Evolutionary conservation across 2,888 invertebrate species (phyloP).

Genomic region (Polymixis lichenea): DNA sequence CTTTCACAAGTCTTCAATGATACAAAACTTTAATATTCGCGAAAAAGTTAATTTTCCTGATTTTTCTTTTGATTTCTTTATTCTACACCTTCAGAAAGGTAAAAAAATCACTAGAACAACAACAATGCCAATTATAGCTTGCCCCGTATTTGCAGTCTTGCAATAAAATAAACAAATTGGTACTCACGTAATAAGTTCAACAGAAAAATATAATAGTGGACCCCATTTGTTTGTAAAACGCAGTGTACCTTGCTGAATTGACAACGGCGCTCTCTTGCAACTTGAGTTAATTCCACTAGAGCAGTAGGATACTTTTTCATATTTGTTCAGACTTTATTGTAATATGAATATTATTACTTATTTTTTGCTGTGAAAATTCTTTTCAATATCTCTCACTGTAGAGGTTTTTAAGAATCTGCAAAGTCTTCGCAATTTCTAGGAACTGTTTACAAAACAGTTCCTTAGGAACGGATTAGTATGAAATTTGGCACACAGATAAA

Average conservation of each 20-base stretch:
- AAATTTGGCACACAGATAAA: too few species aligned
- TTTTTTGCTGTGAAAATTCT: background rate
- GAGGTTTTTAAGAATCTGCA: background rate
- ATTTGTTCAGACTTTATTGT: slow-evolving; percentile 3
- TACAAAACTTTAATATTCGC: background rate
- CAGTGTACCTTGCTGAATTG: slow-evolving; percentile 26
- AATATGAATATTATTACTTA: background rate
- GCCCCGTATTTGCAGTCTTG: background rate
- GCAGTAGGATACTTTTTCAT: background rate
- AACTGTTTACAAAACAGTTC: background rate
- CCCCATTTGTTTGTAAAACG: slow-evolving; percentile 33
- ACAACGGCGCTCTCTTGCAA: slow-evolving; percentile 10
- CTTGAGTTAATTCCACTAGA: slow-evolving; percentile 25
- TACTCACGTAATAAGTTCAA: slow-evolving; percentile 14
- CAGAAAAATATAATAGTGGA: slow-evolving; percentile 44
- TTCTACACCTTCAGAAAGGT: background rate
- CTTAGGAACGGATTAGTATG: too few species aligned
- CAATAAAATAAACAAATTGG: slow-evolving; percentile 51
- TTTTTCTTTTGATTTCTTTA: background rate
- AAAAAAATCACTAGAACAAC: background rate
- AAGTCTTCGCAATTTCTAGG: background rate
- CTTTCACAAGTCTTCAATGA: background rate
- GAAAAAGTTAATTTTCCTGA: background rate
- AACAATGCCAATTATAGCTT: slow-evolving; percentile 4
- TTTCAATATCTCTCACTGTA: slow-evolving; percentile 7